Evolutionary conservation across 2,797 vertebrate genomes (phyloP).

Genomic region (Coilia nasus): DNA sequence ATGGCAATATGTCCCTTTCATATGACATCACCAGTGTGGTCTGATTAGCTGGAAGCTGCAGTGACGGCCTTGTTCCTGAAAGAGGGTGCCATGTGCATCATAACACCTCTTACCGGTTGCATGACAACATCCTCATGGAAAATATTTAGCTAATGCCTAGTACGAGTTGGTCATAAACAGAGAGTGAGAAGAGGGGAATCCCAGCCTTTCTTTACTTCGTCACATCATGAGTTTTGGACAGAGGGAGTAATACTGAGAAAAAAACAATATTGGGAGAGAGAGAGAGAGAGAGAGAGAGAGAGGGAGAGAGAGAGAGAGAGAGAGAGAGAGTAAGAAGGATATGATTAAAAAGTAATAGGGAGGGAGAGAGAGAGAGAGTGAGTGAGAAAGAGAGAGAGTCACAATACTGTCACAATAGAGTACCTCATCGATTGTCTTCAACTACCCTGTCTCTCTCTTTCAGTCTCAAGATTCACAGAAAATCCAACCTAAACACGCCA

Average conservation of each 20-base stretch:
- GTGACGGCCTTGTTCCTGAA: constrained; percentile 23
- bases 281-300: background rate
- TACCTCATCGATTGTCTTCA: constrained; percentile 41
- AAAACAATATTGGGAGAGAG: too few relatives aligned
- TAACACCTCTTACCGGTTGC: background rate
- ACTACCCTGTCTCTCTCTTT: constrained; percentile 40
- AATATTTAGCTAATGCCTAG: constrained; percentile 11
- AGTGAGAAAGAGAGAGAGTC: background rate
- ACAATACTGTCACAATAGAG: constrained; percentile 6
- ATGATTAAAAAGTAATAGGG: too few relatives aligned
- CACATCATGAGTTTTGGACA: background rate
- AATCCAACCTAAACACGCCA: constrained; percentile 52
- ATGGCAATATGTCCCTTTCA: background rate
- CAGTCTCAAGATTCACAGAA: constrained; percentile 26
- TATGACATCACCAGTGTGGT: background rate
- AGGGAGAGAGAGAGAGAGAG: background rate
- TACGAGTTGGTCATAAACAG: constrained; percentile 4
- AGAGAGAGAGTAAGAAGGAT: background rate
- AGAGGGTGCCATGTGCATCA: constrained; percentile 16
- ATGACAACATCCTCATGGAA: constrained; percentile 30
- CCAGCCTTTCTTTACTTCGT: background rate
- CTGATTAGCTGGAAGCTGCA: background rate
- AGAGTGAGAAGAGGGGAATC: background rate
- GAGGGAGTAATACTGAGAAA: background rate
- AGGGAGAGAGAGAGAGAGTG: background rate